Evolutionary conservation across 2,113 vertebrate genomes (phyloP), one percentile per base, ranked within the genome.

Genomic region (Pseudopodoces humilis): DNA sequence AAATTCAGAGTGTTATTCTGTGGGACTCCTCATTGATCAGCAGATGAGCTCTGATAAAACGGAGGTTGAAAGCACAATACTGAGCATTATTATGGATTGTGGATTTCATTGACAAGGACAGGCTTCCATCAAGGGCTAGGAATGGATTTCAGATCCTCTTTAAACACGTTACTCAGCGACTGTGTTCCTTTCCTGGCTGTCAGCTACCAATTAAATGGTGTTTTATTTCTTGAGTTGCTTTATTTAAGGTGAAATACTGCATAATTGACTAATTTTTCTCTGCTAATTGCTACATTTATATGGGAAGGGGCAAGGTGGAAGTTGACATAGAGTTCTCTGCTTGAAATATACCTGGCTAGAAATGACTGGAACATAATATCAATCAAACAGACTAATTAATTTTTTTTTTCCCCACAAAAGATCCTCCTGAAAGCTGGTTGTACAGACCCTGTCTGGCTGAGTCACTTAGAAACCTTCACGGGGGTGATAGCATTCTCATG

Each of bases 1-100:
- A 94, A 53, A 33, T 94, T 85, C 90, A 83, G 83, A 96, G 96
- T 95, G 82, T 95, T 88, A 39, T 93, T 88, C 72, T 43, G 46
- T 88, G 93, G 94, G 88, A 62, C 80, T 95, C 41, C 50, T 95
- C 47, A 24, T 88, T 74, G 77, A 83, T 90, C 92, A 92, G 86
- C 94, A 67, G 92, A 85, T 85, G 72, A 95, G 89, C 91, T 44
- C 24, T 62, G 94, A 86, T 94, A 81, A 83, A 94, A 53, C 12
- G 5, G 82, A 75, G 88, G 65, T 77, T 68, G 13, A 93, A 92
- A 92, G 86, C 86, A 62, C 79, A 50, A 21, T 62, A 37, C 50
- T 31, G 77, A 77, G 55, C 59, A 12, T 68, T 59, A 49, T 80
- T 83, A 82, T 58, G 94, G 83, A 47, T 65, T 13, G 80, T 50